Conservation (phyloP, 2,113 vertebrate genomes). For the Pampusana beccarii region DNA sequence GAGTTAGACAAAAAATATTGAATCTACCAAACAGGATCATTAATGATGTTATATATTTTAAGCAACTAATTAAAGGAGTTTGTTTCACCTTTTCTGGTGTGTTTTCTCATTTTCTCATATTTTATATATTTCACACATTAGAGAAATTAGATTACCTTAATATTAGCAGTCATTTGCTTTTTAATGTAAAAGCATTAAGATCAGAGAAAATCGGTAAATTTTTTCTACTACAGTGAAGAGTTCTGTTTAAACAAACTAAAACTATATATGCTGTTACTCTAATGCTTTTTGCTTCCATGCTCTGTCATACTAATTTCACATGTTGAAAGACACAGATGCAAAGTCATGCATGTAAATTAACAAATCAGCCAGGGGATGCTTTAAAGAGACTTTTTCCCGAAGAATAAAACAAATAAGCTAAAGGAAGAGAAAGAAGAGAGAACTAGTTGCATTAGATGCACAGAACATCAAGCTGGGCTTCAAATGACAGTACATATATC, state of each 20-base stretch:
- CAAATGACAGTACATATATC: not conserved
- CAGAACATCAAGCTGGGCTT: not conserved
- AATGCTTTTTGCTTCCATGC: conserved; percentile 17
- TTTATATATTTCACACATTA: not conserved
- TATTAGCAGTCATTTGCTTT: not conserved
- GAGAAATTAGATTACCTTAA: not conserved
- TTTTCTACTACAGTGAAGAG: not conserved
- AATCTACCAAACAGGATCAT: not conserved
- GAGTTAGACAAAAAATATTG: not conserved
- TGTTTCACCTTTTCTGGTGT: not conserved
- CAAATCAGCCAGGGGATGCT: not conserved
- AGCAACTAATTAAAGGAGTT: not conserved
- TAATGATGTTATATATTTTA: not conserved
- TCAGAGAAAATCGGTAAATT: not conserved
- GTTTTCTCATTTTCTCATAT: not conserved
- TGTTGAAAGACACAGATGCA: conserved; percentile 43
- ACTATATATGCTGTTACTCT: not conserved
- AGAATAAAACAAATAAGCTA: not conserved
- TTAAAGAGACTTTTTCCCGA: not conserved
- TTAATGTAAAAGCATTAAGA: not conserved
- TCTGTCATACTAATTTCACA: not conserved
- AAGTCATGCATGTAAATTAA: conserved; percentile 6
- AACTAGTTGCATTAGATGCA: not conserved
- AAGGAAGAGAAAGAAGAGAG: not conserved
- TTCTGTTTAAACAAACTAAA: not conserved